A percentile compares a stretch with the other conserved stretches of the same genome.
Evolutionary conservation across 1,140 invertebrate species (phyloP).

Genomic region (Pantala flavescens): DNA sequence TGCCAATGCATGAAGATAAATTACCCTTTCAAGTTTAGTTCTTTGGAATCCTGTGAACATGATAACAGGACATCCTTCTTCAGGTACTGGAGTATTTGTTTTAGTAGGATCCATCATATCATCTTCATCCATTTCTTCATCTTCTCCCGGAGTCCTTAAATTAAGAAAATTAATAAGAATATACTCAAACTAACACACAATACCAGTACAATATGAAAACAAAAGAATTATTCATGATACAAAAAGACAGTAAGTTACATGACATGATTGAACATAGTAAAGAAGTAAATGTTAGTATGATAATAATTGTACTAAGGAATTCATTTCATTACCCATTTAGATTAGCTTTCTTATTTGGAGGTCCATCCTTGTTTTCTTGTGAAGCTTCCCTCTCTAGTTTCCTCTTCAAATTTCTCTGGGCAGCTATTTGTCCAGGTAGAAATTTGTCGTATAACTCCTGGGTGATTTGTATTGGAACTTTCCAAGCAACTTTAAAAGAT

Average conservation of each 20-base stretch:
- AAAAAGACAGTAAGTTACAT: no score
- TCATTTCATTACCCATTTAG: no score
- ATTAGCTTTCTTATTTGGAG: background rate
- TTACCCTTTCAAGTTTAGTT: background rate
- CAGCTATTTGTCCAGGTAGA: background rate
- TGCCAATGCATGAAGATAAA: no score
- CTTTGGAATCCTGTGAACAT: background rate
- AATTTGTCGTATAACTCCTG: conserved; percentile 45
- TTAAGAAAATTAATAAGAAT: background rate
- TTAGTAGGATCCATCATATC: background rate
- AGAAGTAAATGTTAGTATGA: no score
- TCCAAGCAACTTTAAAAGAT: conserved; percentile 67
- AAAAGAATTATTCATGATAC: no score
- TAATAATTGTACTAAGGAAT: no score
- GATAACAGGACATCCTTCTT: background rate
- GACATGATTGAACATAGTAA: no score
- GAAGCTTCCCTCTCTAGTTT: background rate
- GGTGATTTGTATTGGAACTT: conserved; percentile 77
- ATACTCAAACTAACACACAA: no score
- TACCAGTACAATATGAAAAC: no score
- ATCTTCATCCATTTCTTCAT: background rate
- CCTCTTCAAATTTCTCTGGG: background rate
- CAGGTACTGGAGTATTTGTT: background rate
- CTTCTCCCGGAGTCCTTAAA: background rate
- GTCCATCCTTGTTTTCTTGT: background rate